phyloP scores from a whole-genome alignment of 2,888 invertebrate species.

The Lasioglossum pauxillum region DNA sequence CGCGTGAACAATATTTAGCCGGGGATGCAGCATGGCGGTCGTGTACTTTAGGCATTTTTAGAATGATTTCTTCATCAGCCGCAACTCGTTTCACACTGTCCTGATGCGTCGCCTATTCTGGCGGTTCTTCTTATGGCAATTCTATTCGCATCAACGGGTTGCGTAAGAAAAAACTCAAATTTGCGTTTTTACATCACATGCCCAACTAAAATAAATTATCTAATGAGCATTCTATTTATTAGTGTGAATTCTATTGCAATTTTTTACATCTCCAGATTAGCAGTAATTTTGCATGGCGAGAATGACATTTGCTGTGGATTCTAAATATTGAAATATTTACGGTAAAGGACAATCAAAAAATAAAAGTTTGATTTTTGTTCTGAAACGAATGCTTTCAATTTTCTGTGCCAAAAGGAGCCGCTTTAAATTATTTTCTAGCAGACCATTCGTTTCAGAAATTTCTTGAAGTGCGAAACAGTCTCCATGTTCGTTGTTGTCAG shows the following conservation, averaged over 20 bases:
- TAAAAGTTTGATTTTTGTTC: not conserved
- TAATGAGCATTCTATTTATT: not conserved
- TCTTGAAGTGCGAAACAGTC: not conserved
- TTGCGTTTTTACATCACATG: not conserved
- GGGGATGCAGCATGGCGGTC: not conserved
- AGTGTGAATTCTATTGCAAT: not conserved
- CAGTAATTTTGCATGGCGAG: not conserved
- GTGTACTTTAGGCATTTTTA: not conserved
- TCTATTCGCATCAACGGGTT: not conserved
- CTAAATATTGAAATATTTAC: no score
- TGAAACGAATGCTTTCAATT: not conserved
- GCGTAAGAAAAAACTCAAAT: not conserved
- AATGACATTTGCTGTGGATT: not conserved
- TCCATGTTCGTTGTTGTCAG: not conserved
- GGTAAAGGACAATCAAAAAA: no score
- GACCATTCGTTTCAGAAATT: not conserved
- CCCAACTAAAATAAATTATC: not conserved
- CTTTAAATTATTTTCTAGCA: not conserved
- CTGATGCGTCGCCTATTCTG: not conserved
- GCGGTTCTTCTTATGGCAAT: not conserved
- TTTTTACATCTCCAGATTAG: not conserved
- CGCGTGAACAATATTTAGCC: not conserved
- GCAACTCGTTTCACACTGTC: not conserved
- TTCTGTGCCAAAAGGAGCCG: not conserved
- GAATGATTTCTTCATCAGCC: not conserved